Evolutionary conservation across 2,113 vertebrate genomes (phyloP).

Genomic region (Bambusicola thoracicus): DNA sequence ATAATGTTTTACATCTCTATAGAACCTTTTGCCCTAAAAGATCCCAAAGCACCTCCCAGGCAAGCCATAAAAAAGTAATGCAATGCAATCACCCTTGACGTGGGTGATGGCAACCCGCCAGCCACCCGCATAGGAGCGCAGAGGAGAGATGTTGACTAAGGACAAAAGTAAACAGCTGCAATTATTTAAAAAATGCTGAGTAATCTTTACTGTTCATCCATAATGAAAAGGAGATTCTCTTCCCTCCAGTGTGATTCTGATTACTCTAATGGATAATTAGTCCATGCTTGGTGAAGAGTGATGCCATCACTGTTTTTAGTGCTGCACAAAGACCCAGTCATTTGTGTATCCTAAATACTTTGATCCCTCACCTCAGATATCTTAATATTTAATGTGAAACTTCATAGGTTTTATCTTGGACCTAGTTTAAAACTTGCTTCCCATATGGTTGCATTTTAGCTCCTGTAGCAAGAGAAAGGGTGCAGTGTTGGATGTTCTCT

Average conservation of each 20-base stretch:
- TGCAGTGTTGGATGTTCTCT: neutral
- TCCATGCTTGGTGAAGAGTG: neutral
- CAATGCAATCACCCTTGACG: neutral
- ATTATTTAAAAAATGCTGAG: neutral
- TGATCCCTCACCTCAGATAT: neutral
- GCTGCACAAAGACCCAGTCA: neutral
- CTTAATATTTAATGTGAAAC: neutral
- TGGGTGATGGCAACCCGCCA: neutral
- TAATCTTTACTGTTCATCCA: neutral
- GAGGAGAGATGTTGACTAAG: neutral
- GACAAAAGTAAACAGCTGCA: conserved; percentile 9
- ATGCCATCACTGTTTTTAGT: neutral
- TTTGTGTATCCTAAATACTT: neutral
- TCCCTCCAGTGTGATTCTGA: neutral
- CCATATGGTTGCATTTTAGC: neutral
- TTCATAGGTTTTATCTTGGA: neutral
- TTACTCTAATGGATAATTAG: neutral
- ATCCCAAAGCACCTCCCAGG: conserved; percentile 1
- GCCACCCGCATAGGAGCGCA: neutral
- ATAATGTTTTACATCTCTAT: neutral
- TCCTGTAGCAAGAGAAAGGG: neutral
- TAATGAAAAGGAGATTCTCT: neutral
- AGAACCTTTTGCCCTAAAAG: neutral
- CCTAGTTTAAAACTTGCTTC: neutral
- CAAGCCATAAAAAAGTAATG: neutral